Evolutionary conservation across 2,888 invertebrate species (phyloP).

Genomic region (Aphodius sticticus): DNA sequence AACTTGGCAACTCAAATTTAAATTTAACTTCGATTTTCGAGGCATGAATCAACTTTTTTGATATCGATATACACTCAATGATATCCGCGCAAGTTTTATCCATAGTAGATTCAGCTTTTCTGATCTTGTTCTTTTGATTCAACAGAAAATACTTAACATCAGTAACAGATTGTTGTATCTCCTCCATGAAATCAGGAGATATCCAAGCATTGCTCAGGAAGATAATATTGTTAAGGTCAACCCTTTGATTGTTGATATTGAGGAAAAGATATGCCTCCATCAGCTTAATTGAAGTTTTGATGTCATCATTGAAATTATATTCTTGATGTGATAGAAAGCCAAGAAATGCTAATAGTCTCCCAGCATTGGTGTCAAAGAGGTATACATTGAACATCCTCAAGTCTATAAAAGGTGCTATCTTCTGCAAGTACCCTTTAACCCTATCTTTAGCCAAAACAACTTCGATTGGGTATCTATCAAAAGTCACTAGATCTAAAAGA

Average conservation of each 20-base stretch:
- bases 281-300: not conserved
- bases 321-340: not conserved
- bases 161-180: too few species aligned
- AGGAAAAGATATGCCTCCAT: not conserved
- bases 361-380: not conserved
- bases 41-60: too few species aligned
- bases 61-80: too few species aligned
- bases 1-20: not conserved
- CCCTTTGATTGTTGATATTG: too few species aligned
- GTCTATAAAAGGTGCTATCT: not conserved
- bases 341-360: not conserved
- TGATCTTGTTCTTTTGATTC: too few species aligned
- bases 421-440: conserved; percentile 4
- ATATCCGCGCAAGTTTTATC: too few species aligned
- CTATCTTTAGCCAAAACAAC: conserved; percentile 10
- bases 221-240: too few species aligned
- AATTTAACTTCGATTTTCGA: not conserved
- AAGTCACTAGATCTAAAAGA: conserved; percentile 14
- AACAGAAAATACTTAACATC: too few species aligned
- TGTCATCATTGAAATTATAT: not conserved
- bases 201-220: too few species aligned
- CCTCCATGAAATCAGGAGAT: too few species aligned
- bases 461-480: conserved; percentile 20
- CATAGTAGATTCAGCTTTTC: too few species aligned
- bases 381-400: conserved; percentile 15